Evolutionary conservation across 2,113 vertebrate species (phyloP), one percentile per base, ranked within the genome.

Genomic region (Atractosteus spatula): DNA sequence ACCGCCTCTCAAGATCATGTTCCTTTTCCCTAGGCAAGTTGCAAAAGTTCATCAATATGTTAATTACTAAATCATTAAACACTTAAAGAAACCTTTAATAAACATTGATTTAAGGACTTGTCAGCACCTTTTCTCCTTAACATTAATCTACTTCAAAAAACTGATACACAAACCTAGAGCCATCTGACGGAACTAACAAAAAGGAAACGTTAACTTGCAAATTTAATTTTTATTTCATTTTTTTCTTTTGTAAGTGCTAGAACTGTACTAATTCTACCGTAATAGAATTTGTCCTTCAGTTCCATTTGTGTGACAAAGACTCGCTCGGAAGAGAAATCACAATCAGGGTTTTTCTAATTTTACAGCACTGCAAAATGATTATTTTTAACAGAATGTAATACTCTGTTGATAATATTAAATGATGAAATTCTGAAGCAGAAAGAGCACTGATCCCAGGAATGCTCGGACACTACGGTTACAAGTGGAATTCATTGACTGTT

Each of bases 61-160:
- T 98, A 98, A 99, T 99, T 91, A 96, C 93, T 95, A 96, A 98
- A 99, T 99, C 97, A 98, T 98, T 98, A 98, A 95, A 94, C 92
- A 90, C 94, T 98, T 95, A 93, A 94, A 96, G 94, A 92, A 94
- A 93, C 93, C 95, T 94, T 93, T 94, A 97, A 94, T 89, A 94
- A 92, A 91, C 91, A 99, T 97, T 83, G 97, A 98, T 99, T 96
- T 91, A 71, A 89, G 87, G 80, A 94, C 92, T 97, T 77, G 68
- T 78, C 89, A 79, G 88, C 69, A 93, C 92, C 93, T 96, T 93
- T 94, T 92, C 86, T 86, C 87, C 90, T 90, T 84, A 86, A 85
- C 94, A 96, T 95, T 97, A 98, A 99, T 96, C 97, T 92, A 98
- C 96, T 98, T 92, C 92, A 93, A 94, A 96, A 88, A 92, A 93